Percentiles rank a stretch among this genome's conserved stretches.
phyloP scores from a whole-genome alignment of 1,140 invertebrate genomes.

The Psilanteris sp. region DNA sequence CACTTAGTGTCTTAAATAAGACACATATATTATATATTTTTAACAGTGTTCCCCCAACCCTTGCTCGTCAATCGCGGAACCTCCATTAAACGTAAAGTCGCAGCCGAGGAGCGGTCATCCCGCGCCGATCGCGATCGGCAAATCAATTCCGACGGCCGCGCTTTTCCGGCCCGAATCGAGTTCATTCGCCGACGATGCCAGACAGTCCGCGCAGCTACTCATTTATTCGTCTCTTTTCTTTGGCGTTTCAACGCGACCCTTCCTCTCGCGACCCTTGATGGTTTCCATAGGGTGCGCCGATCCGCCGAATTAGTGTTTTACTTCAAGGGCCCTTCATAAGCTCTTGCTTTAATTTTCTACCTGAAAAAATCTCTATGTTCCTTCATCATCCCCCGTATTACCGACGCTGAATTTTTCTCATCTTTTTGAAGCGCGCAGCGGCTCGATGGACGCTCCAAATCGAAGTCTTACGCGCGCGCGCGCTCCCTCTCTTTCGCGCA shows the following conservation, averaged over 20 bases:
- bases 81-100: too few species aligned
- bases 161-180: too few species aligned
- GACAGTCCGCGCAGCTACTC: constrained; percentile 52
- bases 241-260: constrained; percentile 37
- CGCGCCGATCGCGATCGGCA: too few species aligned
- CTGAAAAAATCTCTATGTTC: constrained; percentile 63
- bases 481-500: too few species aligned
- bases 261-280: constrained; percentile 50
- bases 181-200: constrained; percentile 36
- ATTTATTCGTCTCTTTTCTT: constrained; percentile 54
- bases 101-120: too few species aligned
- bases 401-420: constrained; percentile 23
- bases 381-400: constrained; percentile 18
- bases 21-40: too few species aligned
- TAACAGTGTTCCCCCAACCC: too few species aligned
- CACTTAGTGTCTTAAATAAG: too few species aligned
- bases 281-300: constrained; percentile 69
- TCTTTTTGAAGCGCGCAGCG: constrained; percentile 26
- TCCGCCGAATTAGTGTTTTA: constrained; percentile 73
- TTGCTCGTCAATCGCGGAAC: too few species aligned
- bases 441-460: constrained; percentile 37
- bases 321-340: constrained; percentile 68
- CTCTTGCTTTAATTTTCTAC: constrained; percentile 74
- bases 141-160: too few species aligned
- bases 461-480: constrained; percentile 38